phyloP scores from a whole-genome alignment of 1,140 invertebrate species.

The Chlorops oryzae region DNA sequence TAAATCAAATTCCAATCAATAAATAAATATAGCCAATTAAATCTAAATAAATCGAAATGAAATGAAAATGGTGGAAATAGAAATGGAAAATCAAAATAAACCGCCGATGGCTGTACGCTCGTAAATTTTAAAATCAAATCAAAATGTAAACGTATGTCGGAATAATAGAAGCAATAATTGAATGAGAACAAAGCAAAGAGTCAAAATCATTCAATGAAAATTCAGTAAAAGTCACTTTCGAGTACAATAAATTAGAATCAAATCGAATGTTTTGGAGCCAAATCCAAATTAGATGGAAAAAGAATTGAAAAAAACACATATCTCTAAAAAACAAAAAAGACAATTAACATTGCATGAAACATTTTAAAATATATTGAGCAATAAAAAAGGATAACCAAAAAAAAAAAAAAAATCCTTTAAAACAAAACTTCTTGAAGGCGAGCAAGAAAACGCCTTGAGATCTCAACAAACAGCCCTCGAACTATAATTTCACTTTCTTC shows the following conservation, averaged over 20 bases:
- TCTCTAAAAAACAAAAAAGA: constrained; percentile 20
- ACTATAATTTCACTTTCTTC: too few species aligned
- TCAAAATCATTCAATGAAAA: not conserved
- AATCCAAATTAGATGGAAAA: constrained; percentile 26
- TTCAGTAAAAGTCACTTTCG: constrained; percentile 1
- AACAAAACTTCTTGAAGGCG: too few species aligned
- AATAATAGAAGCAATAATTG: not conserved
- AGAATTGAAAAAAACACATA: constrained; percentile 12
- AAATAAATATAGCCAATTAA: constrained; percentile 10
- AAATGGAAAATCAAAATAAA: not conserved
- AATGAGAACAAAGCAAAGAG: not conserved
- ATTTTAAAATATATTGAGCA: not conserved
- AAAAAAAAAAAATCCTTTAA: too few species aligned
- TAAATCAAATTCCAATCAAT: constrained; percentile 10
- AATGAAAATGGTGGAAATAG: not conserved
- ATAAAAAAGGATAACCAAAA: not conserved
- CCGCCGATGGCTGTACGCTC: too few species aligned
- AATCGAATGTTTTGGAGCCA: too few species aligned
- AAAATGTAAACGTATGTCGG: too few species aligned
- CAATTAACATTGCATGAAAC: too few species aligned
- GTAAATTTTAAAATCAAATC: too few species aligned
- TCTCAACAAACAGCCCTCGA: too few species aligned
- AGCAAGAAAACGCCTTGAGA: too few species aligned
- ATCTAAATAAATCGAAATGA: not conserved
- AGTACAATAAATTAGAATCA: too few species aligned